Base-by-base conservation (phyloP, 2,888 invertebrate species). In the Xestia sexstrigata region DNA sequence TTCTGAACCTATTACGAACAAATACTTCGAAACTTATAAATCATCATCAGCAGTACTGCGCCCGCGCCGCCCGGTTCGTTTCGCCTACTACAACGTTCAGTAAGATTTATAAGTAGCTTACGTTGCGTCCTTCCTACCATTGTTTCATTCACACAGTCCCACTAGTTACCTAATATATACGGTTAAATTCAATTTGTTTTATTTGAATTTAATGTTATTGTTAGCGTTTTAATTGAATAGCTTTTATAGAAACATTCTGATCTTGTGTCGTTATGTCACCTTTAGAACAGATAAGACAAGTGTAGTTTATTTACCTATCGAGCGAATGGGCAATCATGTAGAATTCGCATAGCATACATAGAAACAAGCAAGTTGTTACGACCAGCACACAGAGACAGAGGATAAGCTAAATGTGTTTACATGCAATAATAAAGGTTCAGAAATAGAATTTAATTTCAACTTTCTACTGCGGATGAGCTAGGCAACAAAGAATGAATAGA, bases 281-380 rank as follows among this genome's bases (percentile, higher is more conserved):
- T 70, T 63, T 78, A 82, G 74, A 81, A 69, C 30, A 62, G 47
- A 58, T 52, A 69, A 62, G 47, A 58, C 45, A 69, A 66, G 63
- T 65, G 42, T 63, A 74, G 58, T 82, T 81, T 70, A 82, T 79
- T 78, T 72, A 75, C 68, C 66, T 70, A 49, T 62, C 17, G 58
- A 75, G 52, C 73, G 74, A 70, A 79, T 77, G 42, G 77, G 78
- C 75, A 76, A 76, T 84, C 58, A n/a, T 67, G 63, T 76, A 39
- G 39, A 78, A 79, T 83, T 87, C 83, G 87, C 86, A 74, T 70
- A 72, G 86, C 86, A 81, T 66, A 76, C 52, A 77, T 47, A n/a
- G 63, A 55, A 62, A 72, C 68, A 20, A 69, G 49, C 45, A 65
- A 23, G 67, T 65, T 67, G 47, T 42, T 42, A 67, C 35, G 66